Conservation (phyloP, 1,140 invertebrate genomes). For the Hermatobates lingyangjiaoensis region DNA sequence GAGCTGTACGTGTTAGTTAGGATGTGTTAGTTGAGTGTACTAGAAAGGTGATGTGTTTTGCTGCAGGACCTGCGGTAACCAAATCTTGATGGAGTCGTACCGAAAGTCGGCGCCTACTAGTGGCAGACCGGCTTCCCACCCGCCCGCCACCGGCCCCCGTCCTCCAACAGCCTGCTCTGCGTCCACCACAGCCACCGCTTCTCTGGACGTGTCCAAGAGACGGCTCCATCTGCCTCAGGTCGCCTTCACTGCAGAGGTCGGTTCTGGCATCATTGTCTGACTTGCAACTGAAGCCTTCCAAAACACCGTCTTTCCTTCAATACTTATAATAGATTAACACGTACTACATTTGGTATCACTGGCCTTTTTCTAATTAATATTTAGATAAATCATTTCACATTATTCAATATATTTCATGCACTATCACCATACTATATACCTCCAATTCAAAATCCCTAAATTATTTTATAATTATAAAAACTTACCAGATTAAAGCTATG, state of each 20-base stretch:
- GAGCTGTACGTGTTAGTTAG: too few relatives aligned
- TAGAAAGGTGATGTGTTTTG: constrained; percentile 11
- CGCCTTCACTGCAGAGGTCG: constrained; percentile 67
- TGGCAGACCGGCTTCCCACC: constrained; percentile 2
- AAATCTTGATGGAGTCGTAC: constrained; percentile 57
- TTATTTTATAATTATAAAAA: too few relatives aligned
- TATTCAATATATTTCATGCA: too few relatives aligned
- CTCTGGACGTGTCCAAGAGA: constrained; percentile 32
- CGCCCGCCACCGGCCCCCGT: constrained; percentile 19
- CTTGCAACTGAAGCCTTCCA: too few relatives aligned
- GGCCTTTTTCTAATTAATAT: too few relatives aligned
- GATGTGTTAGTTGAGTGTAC: too few relatives aligned
- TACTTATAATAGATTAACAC: background rate
- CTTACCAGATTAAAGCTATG: too few relatives aligned
- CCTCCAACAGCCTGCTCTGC: constrained; percentile 32
- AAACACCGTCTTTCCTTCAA: background rate
- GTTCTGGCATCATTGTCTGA: constrained; percentile 35
- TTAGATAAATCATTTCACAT: too few relatives aligned
- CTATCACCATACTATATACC: too few relatives aligned
- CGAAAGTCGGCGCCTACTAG: constrained; percentile 27
- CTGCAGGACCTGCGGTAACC: constrained; percentile 41
- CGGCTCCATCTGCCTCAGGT: constrained; percentile 53
- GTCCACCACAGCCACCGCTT: constrained; percentile 23
- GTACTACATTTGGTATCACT: too few relatives aligned
- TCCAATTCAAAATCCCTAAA: too few relatives aligned